These are phyloP conservation scores for cattle (Bos taurus) DNA, from an alignment of 2,113 vertebrate genomes.

Conservation along the genomic window DNA sequence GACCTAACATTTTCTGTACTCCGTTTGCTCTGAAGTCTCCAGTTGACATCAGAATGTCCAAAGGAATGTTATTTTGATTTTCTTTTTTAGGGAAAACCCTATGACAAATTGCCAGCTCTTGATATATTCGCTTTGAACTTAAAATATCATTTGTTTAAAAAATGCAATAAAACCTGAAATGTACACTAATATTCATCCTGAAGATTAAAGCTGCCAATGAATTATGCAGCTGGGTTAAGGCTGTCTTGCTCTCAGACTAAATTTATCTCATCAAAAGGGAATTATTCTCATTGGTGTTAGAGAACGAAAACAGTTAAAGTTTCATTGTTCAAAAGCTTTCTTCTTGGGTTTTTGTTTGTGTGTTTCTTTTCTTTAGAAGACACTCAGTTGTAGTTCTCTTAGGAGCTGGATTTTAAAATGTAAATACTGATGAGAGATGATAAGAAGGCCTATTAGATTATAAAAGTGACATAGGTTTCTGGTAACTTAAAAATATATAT, in stretches of 20 bases:
- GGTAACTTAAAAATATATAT: not conserved
- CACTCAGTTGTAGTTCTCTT: not conserved
- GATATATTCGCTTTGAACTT: slow-evolving; percentile 58
- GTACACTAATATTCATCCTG: slow-evolving; percentile 59
- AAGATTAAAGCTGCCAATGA: slow-evolving; percentile 72
- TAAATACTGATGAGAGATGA: not conserved
- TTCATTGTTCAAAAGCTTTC: slow-evolving; percentile 36
- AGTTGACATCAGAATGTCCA: not conserved
- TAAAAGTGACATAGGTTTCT: slow-evolving; percentile 19
- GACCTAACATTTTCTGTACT: not conserved
- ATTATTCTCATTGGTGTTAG: slow-evolving; percentile 60
- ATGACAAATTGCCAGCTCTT: slow-evolving; percentile 54
- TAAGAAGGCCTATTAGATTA: not conserved
- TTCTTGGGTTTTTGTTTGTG: not conserved
- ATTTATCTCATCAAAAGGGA: slow-evolving; percentile 57
- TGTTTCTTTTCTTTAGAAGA: slow-evolving; percentile 33
- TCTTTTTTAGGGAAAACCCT: slow-evolving; percentile 35
- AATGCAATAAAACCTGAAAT: slow-evolving; percentile 49
- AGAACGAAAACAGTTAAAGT: slow-evolving; percentile 54
- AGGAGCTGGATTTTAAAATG: slow-evolving; percentile 45
- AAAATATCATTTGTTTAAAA: slow-evolving; percentile 66
- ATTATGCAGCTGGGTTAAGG: slow-evolving; percentile 59
- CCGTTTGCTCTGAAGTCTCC: not conserved
- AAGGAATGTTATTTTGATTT: slow-evolving; percentile 64
- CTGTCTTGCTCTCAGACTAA: slow-evolving; percentile 67